Conservation (phyloP, 53 echinoderm and acorn worm genomes). For the Patiria pectinifera region DNA sequence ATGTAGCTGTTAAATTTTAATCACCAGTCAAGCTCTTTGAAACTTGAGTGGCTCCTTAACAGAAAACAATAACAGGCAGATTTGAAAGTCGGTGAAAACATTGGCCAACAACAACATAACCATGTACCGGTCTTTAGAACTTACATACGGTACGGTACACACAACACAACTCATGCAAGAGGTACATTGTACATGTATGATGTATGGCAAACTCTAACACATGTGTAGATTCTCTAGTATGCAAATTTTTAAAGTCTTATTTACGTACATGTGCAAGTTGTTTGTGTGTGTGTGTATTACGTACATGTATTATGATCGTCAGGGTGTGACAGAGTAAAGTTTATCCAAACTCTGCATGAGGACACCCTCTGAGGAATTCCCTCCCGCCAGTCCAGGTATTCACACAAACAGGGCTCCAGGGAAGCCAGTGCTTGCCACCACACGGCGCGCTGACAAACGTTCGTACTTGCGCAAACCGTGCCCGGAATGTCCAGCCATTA, state of each 20-base stretch:
- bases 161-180: too few relatives aligned
- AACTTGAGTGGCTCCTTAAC: too few relatives aligned
- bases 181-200: too few relatives aligned
- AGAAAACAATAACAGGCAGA: too few relatives aligned
- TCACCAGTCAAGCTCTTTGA: too few relatives aligned
- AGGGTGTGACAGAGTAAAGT: neutral
- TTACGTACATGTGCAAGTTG: neutral
- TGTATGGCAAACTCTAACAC: too few relatives aligned
- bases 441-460: slow-evolving; percentile 8
- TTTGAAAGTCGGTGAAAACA: too few relatives aligned
- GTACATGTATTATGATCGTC: neutral
- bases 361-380: slow-evolving; percentile 48
- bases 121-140: too few relatives aligned
- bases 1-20: too few relatives aligned
- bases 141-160: too few relatives aligned
- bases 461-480: slow-evolving; percentile 15
- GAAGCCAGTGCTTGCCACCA: slow-evolving; percentile 34
- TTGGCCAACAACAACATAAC: too few relatives aligned
- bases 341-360: neutral
- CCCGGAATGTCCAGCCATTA: slow-evolving; percentile 44
- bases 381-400: slow-evolving; percentile 51
- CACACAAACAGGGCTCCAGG: slow-evolving; percentile 66
- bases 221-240: too few relatives aligned
- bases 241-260: neutral
- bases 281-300: neutral